Base-by-base conservation (phyloP, 2,797 vertebrate genomes). In the Gastrophryne carolinensis region DNA sequence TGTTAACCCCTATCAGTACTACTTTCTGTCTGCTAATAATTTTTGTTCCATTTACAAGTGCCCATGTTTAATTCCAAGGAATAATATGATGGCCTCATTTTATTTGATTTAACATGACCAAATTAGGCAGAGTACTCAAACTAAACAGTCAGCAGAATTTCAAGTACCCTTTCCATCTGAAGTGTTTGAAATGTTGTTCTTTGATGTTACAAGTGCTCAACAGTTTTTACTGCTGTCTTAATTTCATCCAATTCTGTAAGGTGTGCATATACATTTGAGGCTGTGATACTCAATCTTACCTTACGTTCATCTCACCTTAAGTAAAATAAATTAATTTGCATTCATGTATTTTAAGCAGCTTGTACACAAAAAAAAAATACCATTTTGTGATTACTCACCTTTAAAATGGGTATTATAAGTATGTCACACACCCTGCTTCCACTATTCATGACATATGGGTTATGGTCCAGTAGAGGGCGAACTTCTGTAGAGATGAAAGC, bases 71-170 rank as follows among this genome's bases (percentile, higher is more conserved):
- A 63, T 29, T 63, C 15, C 19, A 23, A 47, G n/a, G 9, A 64
- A 65, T 32, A 12, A 23, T 71, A 58, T 47, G 54, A 61, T 34
- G 47, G 26, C 29, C 15, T 71, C 29, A 71, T 8, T 56, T 47
- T 34, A 21, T 50, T 61, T 52, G 41, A 50, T 52, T 49, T 52
- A 65, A 44, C 41, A 60, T 60, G 13, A 17, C 68, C 57, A 47
- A 60, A 7, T 26, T 60, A 60, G 21, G 15, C 49, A 17, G 9
- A 61, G 34, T 21, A 19, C 32, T 62, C 10, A 29, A 17, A 39
- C 24, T 13, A 35, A 52, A 5, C 11, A 49, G 23, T 52, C 23
- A 72, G 58, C 57, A 39, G 30, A 52, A 72, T 21, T 62, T 11
- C 34, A 58, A 71, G 21, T 34, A 32, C 41, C 47, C 34, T 21